Evolutionary conservation across 2,113 vertebrate species (phyloP).

Genomic region (Anseranas semipalmata): DNA sequence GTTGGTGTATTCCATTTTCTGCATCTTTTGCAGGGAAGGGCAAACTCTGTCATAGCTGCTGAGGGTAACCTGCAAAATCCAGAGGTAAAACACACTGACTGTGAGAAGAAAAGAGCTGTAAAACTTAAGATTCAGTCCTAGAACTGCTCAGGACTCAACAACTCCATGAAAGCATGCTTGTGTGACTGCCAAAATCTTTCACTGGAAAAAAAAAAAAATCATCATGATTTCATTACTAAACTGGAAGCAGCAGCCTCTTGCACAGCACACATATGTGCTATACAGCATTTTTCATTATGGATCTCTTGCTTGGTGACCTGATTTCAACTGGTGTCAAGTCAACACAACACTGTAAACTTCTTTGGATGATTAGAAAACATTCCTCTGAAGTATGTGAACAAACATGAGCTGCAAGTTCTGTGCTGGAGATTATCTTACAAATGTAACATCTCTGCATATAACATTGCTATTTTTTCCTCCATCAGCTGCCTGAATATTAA

Average conservation of each 20-base stretch:
- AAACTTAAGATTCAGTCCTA: conserved; percentile 28
- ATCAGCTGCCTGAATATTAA: background rate
- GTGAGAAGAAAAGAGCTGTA: background rate
- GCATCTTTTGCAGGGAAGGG: background rate
- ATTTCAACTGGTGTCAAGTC: conserved; percentile 13
- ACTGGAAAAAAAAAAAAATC: background rate
- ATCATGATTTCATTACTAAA: background rate
- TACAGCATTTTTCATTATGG: background rate
- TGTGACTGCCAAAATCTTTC: conserved; percentile 7
- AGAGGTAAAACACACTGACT: background rate
- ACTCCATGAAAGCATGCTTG: background rate
- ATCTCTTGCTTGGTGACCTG: conserved; percentile 21
- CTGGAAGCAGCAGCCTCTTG: background rate
- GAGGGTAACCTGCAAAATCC: background rate
- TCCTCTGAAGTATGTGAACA: background rate
- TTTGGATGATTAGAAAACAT: conserved; percentile 18
- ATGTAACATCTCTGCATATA: background rate
- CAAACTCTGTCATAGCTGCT: background rate
- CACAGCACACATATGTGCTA: background rate
- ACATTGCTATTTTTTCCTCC: background rate
- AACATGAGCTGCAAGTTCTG: background rate
- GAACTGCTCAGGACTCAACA: conserved; percentile 35
- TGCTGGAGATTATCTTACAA: background rate
- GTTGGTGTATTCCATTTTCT: background rate
- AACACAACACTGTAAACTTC: background rate